Conservation (phyloP, 2,888 invertebrate species). For the Synergus japonicus region DNA sequence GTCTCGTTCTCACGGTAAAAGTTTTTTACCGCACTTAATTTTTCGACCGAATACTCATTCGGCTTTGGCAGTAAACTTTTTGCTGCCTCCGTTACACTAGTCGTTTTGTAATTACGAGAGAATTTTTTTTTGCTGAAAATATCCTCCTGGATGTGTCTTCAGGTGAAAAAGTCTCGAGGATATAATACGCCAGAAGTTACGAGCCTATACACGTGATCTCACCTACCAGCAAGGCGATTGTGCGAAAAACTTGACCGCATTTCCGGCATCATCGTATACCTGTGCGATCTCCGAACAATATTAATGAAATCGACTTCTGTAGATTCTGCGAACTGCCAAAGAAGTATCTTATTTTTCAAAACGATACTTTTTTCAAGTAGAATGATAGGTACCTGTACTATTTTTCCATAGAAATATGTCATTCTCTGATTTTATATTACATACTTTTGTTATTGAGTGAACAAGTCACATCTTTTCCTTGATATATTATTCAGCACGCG, state of each 20-base stretch:
- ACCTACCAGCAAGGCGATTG: background rate
- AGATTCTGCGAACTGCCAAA: background rate
- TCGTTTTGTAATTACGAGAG: constrained; percentile 39
- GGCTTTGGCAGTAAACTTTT: constrained; percentile 37
- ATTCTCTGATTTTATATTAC: background rate
- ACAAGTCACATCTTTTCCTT: no score
- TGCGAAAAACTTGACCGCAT: constrained; percentile 41
- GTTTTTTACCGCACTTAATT: constrained; percentile 27
- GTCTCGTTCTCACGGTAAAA: constrained; percentile 30
- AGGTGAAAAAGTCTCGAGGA: constrained; percentile 28
- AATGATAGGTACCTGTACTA: background rate
- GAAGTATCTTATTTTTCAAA: background rate
- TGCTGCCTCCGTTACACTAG: constrained; percentile 31
- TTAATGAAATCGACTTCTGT: constrained; percentile 31
- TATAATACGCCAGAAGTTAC: constrained; percentile 35
- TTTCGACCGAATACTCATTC: constrained; percentile 37
- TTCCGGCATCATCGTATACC: constrained; percentile 38
- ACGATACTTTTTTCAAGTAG: background rate
- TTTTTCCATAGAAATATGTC: background rate
- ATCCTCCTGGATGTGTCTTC: constrained; percentile 27
- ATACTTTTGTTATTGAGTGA: no score
- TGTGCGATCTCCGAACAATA: constrained; percentile 28
- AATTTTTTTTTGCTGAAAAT: constrained; percentile 19
- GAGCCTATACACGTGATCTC: constrained; percentile 38
- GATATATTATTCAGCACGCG: no score